Conservation (phyloP, 2,888 invertebrate genomes). For the Siphlonurus alternatus region DNA sequence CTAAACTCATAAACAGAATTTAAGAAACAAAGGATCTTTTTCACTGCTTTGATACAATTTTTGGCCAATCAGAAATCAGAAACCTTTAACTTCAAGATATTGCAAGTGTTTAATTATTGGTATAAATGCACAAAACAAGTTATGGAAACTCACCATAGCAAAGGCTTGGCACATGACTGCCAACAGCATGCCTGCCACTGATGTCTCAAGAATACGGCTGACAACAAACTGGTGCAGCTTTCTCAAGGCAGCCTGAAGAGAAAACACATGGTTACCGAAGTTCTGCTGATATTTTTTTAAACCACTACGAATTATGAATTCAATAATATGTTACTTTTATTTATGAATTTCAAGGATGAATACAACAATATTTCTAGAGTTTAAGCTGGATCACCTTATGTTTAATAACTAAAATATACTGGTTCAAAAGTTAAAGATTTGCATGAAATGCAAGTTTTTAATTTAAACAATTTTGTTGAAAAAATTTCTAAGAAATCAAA, state of each 20-base stretch:
- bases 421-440: too few species aligned
- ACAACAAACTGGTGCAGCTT: constrained; percentile 59
- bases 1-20: too few species aligned
- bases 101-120: background rate
- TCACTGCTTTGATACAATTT: too few species aligned
- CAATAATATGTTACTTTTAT: background rate
- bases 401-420: too few species aligned
- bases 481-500: too few species aligned
- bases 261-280: constrained; percentile 8
- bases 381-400: too few species aligned
- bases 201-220: constrained; percentile 61
- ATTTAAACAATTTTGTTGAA: too few species aligned
- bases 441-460: too few species aligned
- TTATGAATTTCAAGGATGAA: background rate
- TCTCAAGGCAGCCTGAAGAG: constrained; percentile 42
- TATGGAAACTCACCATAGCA: constrained; percentile 24
- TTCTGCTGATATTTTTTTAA: background rate
- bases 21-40: too few species aligned
- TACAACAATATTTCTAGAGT: too few species aligned
- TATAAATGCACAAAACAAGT: too few species aligned
- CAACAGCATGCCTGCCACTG: constrained; percentile 65
- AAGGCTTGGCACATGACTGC: constrained; percentile 48
- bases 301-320: background rate
- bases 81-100: background rate
- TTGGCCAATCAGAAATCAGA: background rate